Evolutionary conservation across 2,888 invertebrate species (phyloP).

Genomic region (Aethes cnicana): DNA sequence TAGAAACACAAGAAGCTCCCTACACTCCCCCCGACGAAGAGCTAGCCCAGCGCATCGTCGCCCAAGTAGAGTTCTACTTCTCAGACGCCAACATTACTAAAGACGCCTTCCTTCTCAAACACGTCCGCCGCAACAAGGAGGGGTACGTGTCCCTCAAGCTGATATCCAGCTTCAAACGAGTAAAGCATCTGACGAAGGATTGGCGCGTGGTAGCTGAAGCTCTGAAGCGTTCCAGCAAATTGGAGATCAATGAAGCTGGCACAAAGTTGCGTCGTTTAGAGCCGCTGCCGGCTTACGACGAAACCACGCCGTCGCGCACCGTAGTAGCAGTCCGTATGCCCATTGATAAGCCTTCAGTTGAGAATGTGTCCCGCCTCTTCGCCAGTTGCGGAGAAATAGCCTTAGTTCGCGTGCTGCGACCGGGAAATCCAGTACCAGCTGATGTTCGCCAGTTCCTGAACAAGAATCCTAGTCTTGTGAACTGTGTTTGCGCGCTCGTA

Average conservation of each 20-base stretch:
- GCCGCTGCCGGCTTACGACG: slow-evolving; percentile 93
- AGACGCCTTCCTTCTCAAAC: slow-evolving; percentile 97
- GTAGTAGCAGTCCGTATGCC: slow-evolving; percentile 94
- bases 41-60: slow-evolving; percentile 88
- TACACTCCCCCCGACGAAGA: slow-evolving; percentile 89
- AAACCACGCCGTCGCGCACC: slow-evolving; percentile 95
- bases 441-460: slow-evolving; percentile 95
- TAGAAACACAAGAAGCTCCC: slow-evolving; percentile 82
- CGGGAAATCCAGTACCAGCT: slow-evolving; percentile 94
- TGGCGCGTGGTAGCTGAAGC: slow-evolving; percentile 96
- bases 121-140: slow-evolving; percentile 96
- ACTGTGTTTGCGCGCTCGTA: slow-evolving; percentile 93
- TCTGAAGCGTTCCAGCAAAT: slow-evolving; percentile 87
- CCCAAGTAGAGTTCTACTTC: slow-evolving; percentile 97
- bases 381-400: slow-evolving; percentile 94
- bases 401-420: slow-evolving; percentile 91
- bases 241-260: slow-evolving; percentile 94
- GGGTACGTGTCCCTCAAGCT: slow-evolving; percentile 97
- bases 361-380: slow-evolving; percentile 95
- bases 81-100: slow-evolving; percentile 97
- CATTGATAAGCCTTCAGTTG: slow-evolving; percentile 91
- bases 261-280: slow-evolving; percentile 94
- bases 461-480: slow-evolving; percentile 93
- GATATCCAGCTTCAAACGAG: slow-evolving; percentile 96
- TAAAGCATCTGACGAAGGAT: slow-evolving; percentile 96